These are phyloP conservation scores for Halcyon chelicuti DNA, from an alignment of 2,797 vertebrate genomes.

Conservation along the genomic window DNA sequence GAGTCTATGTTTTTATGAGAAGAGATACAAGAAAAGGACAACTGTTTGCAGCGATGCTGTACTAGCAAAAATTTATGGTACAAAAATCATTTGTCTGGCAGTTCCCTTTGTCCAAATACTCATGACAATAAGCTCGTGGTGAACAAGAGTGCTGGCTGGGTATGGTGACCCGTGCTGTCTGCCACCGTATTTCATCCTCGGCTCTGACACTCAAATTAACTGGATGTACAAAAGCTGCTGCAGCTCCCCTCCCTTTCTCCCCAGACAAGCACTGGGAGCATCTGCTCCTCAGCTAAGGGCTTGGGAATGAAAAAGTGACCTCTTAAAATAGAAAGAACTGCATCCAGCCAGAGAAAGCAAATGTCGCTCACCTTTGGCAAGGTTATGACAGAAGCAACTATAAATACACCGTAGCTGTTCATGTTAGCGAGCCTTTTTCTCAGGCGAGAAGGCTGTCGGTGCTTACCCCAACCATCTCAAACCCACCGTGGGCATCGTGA, in stretches of 20 bases:
- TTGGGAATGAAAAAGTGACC: not conserved
- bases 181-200: not conserved
- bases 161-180: not conserved
- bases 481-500: rapidly evolving
- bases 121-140: not conserved
- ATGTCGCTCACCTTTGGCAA: not conserved
- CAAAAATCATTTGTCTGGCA: not conserved
- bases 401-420: not conserved
- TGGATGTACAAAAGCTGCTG: not conserved
- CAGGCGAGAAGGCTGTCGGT: not conserved
- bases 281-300: not conserved
- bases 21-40: not conserved
- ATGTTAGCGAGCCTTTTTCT: not conserved
- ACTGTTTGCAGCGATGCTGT: not conserved
- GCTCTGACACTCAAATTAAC: not conserved
- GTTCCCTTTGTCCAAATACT: not conserved
- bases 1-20: not conserved
- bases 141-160: not conserved
- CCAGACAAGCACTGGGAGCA: not conserved
- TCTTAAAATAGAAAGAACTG: not conserved
- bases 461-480: not conserved
- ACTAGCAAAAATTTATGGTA: not conserved
- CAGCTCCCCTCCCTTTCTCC: not conserved
- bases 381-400: not conserved
- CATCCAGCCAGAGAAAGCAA: not conserved